Base-by-base conservation (phyloP, 1,140 invertebrate genomes). In the Microplitis demolitor region DNA sequence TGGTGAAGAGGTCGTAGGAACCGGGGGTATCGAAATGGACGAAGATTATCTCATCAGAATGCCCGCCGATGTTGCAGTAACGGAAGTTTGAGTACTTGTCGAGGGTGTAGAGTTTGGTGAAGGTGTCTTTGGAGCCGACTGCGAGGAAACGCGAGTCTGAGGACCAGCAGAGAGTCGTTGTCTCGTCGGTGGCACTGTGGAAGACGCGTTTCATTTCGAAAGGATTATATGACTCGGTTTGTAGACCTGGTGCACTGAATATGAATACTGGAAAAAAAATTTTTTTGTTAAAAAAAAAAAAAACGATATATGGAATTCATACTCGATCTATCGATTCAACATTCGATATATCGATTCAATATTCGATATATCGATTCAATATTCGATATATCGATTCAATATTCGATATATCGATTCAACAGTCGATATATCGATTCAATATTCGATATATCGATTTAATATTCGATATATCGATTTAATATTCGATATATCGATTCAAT, bases 151-250 rank as follows among this genome's bases (percentile, higher is more conserved):
- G 93, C 0, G 97, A 98, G 87, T 98, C 97, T 54, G 89, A 90
- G 0, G 96, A 97, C 97, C 97, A 99, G 84, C 96, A 92, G 16
- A 99, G 78, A 82, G 91, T 96, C 0, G 93, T 94, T 0, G 94
- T 93, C 72, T 96, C 92, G 85, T 97, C 94, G 74, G 90, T 91
- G 31, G 93, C 89, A 50, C 92, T 93, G 77, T 93, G 90, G 84
- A 95, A 97, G 2, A 95, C 92, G 72, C 92, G 87, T 82, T 95
- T 92, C 88, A 98, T 91, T 3, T 93, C 86, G 87, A 99, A 98
- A 0, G 96, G 93, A 87, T 97, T 96, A 80, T 93, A 97, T 80
- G 96, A 90, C 34, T 94, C 92, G 1, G 91, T 91, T 80, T 93
- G 91, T 24, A 89, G 87, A 4, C 94, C 93, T 9, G 97, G 96